Base-by-base conservation (phyloP, 2,888 invertebrate genomes). In the Cancer borealis region DNA sequence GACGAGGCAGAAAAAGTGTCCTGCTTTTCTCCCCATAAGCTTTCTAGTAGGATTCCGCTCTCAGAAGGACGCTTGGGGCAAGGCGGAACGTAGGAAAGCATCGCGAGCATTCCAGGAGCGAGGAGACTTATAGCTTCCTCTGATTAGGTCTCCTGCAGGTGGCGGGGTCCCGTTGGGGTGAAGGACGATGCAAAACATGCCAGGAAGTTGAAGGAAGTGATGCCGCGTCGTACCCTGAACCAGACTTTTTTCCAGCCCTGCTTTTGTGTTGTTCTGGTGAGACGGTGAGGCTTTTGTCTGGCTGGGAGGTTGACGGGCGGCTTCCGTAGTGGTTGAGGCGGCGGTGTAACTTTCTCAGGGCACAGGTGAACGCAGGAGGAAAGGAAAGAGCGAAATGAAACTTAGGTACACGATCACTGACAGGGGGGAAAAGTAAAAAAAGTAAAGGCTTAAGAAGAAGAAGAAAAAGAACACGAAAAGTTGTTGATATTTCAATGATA, bases 21-120 rank as follows among this genome's bases (percentile, higher is more conserved):
- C 66, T n/a, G 66, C 17, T n/a, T 47, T 47, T 89, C 47, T 89
- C 89, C 47, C 89, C 21, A 17, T 89, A 45, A 54, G 54, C 54
- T 54, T 14, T 54, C 54, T 54, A 12, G 54, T 12, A 54, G 54
- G 54, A 54, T 54, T 54, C 17, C 14, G 54, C 54, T 17, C 54
- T 12, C 54, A 54, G 54, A 14, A 54, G 12, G 54, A 17, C 12
- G 66, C n/a, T 6, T 47, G 17, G 4, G 6, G 46, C n/a, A 14
- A n/a, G 17, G 46, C 8, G 47, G 87, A 87, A 4, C 14, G 87
- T 26, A 39, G 88, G 21, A 39, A 66, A 8, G 66, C 66, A 66
- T 66, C n/a, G n/a, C 21, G 66, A n/a, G 66, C n/a, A 66, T 66
- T 66, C 66, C 66, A 66, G 66, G 66, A 66, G n/a, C 21, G 66